A percentile compares a stretch with the other conserved stretches of the same genome.
Evolutionary conservation across 2,888 invertebrate genomes (phyloP).

Genomic region (Coecobrya sp.): DNA sequence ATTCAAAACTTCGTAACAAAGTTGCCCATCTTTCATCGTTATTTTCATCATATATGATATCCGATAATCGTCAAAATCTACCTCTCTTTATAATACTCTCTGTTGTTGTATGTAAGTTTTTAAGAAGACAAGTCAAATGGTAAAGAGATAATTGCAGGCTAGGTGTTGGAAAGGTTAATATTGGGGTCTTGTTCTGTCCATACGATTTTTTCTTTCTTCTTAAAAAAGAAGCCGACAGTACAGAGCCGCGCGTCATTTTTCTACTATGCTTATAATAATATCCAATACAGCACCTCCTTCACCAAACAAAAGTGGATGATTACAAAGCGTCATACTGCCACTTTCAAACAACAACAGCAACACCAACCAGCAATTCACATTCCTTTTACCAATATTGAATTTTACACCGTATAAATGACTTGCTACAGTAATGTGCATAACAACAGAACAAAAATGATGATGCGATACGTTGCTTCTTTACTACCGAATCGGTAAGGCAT

Average conservation of each 20-base stretch:
- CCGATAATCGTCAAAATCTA: conserved; percentile 10
- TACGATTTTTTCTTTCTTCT: conserved; percentile 38
- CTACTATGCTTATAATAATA: conserved; percentile 11
- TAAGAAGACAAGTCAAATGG: conserved; percentile 76
- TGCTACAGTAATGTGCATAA: conserved; percentile 22
- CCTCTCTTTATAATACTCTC: neutral
- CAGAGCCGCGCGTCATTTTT: conserved; percentile 64
- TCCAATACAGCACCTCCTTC: conserved; percentile 71
- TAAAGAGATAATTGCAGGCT: conserved; percentile 80
- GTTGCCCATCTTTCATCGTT: neutral
- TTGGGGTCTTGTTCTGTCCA: conserved; percentile 71
- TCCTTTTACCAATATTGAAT: conserved; percentile 85
- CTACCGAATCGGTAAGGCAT: conserved; percentile 47
- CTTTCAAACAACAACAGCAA: conserved; percentile 67
- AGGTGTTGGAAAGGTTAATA: conserved; percentile 81
- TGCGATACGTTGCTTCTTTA: conserved; percentile 32
- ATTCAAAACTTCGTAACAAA: neutral
- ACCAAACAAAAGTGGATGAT: conserved; percentile 82
- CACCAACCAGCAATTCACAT: conserved; percentile 53
- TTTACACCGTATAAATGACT: conserved; percentile 69
- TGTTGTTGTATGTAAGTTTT: conserved; percentile 41
- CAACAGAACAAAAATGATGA: neutral
- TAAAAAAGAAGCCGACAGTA: conserved; percentile 70
- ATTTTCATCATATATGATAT: neutral
- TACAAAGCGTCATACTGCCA: conserved; percentile 74